Base-by-base conservation (phyloP, 2,113 vertebrate species). In the Psephotus haematonotus region DNA sequence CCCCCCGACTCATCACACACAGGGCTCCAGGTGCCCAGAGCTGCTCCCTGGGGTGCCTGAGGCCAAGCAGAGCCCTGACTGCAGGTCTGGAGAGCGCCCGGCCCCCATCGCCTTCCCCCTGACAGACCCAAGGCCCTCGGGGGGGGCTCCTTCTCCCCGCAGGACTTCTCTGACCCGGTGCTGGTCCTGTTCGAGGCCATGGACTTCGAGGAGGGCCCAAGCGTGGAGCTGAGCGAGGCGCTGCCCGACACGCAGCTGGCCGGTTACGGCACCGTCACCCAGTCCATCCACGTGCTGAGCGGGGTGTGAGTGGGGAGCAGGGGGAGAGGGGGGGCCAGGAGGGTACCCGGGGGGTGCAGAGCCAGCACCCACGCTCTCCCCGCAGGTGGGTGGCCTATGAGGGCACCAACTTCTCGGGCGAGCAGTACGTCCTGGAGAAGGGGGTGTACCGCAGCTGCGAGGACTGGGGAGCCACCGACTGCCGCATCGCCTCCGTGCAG, bases 391-490 rank as follows among this genome's bases (percentile, higher is more conserved):
- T 99, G 28, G 99, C 98, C 67, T 99, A 99, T 28, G 98, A 99
- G 53, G 98, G 98, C 35, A 98, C 98, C 96, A 99, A 99, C 97
- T 99, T 98, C 97, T 99, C 99, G 0, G 99, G 99, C 0, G 96
- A 98, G 93, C 99, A 99, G 97, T 99, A 98, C 85, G 72, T 99
- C 68, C 96, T 99, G 91, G 99, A 99, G 98, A 99, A 99, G 96
- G 99, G 99, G 3, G 98, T 99, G 92, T 99, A 99, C 90, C 98
- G 97, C 53, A 99, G 59, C 96, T 99, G 98, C 24, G 98, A 98
- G 1, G 99, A 99, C 96, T 99, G 99, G 99, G 99, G 99, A 2
- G 97, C 99, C 3, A 62, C 53, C 5, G 98, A 98, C 84, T 98
- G 96, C 41, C 94, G 70, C 94, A 98, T 99, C 82, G 97, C 98